phyloP scores from a whole-genome alignment of 2,797 vertebrate species.

The Mormyrops boulengeri region DNA sequence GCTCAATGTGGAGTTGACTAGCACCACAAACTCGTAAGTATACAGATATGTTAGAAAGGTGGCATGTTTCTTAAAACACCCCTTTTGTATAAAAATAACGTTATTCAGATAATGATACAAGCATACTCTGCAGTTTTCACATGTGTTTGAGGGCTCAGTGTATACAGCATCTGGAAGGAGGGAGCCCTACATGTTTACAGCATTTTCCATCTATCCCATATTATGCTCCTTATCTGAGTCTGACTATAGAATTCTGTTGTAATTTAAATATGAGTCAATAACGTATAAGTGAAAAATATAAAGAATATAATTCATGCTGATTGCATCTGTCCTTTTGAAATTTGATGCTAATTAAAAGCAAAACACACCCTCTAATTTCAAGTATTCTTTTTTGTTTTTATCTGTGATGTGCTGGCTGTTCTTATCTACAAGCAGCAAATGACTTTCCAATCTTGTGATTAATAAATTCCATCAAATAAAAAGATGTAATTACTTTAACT shows the following conservation, averaged over 20 bases:
- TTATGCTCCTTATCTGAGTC: neutral
- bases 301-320: neutral
- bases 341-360: neutral
- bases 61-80: neutral
- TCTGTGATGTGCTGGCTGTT: neutral
- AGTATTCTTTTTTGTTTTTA: constrained; percentile 3
- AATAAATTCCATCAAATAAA: neutral
- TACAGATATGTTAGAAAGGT: neutral
- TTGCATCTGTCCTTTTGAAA: neutral
- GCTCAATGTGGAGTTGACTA: neutral
- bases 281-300: neutral
- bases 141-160: neutral
- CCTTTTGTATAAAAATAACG: neutral
- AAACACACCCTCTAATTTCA: neutral
- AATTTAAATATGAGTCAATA: neutral
- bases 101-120: neutral
- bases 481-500: neutral
- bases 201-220: neutral
- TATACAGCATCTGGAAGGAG: neutral
- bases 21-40: neutral
- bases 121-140: neutral
- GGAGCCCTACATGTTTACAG: neutral
- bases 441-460: neutral
- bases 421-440: neutral
- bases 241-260: neutral